A percentile compares a stretch with the other conserved stretches of the same genome.
phyloP scores from a whole-genome alignment of 2,797 vertebrate genomes.

The Varecia variegata region DNA sequence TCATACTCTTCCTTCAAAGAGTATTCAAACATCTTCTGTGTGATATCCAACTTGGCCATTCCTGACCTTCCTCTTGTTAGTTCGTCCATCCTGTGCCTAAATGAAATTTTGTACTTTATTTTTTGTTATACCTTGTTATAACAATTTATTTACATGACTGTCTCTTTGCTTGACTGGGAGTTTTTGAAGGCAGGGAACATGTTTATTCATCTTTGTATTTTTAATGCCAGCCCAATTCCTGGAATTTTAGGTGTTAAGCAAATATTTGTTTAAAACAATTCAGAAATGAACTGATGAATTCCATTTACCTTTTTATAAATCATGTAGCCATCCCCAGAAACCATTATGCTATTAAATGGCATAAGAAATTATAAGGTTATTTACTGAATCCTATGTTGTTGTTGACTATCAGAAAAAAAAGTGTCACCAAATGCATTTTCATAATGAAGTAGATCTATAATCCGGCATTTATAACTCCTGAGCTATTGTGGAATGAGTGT shows the following conservation, averaged over 20 bases:
- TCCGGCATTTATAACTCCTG: not conserved
- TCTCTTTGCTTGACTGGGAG: conserved; percentile 48
- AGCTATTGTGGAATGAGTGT: not conserved
- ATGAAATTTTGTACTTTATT: not conserved
- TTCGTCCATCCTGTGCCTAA: not conserved
- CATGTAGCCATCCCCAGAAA: not conserved
- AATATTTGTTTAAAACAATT: conserved; percentile 53
- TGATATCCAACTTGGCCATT: not conserved
- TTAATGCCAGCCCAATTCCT: conserved; percentile 10
- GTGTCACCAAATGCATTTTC: not conserved
- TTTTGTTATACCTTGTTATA: not conserved
- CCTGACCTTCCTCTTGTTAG: not conserved
- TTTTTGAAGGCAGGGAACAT: conserved; percentile 51
- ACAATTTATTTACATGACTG: conserved; percentile 12
- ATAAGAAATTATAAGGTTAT: not conserved
- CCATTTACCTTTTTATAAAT: conserved; percentile 47
- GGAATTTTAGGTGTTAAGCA: conserved; percentile 51
- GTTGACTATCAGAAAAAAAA: conserved; percentile 25
- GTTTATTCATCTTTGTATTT: conserved; percentile 41
- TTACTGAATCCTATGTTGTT: not conserved
- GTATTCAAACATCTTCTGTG: not conserved
- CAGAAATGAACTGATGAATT: conserved; percentile 23
- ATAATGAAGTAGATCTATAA: not conserved
- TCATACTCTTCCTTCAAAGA: not conserved
- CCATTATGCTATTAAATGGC: not conserved